A percentile compares a stretch with the other conserved stretches of the same genome.
Conservation (phyloP, 2,888 invertebrate species). For the Automeris io region DNA sequence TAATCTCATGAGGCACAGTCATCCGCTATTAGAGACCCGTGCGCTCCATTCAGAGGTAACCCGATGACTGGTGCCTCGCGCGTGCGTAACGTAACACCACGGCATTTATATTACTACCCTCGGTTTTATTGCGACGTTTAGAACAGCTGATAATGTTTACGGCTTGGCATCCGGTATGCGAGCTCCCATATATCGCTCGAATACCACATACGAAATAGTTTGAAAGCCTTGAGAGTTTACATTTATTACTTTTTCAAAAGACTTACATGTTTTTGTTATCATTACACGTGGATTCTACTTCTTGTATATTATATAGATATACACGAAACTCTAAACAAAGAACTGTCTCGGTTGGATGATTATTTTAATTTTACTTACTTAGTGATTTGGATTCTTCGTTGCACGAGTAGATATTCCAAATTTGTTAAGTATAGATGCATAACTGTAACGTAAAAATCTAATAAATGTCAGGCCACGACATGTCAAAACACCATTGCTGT, state of each 20-base stretch:
- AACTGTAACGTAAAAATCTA: no score
- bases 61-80: constrained; percentile 35
- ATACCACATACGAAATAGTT: constrained; percentile 32
- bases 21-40: constrained; percentile 16
- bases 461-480: no score
- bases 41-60: constrained; percentile 28
- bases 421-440: no score
- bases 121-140: constrained; percentile 34
- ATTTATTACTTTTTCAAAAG: constrained; percentile 13
- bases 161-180: constrained; percentile 35
- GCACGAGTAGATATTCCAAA: no score
- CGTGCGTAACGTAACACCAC: constrained; percentile 47
- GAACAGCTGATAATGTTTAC: constrained; percentile 43
- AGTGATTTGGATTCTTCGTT: no score
- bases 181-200: constrained; percentile 14
- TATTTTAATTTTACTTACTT: no score
- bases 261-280: constrained; percentile 9
- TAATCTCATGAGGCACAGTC: constrained; percentile 8
- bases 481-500: no score
- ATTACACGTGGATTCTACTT: constrained; percentile 5
- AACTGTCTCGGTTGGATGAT: no score
- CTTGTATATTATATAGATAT: not conserved
- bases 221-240: constrained; percentile 13
- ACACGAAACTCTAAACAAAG: not conserved
- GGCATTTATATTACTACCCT: constrained; percentile 44